Evolutionary conservation across 2,888 invertebrate species (phyloP).

Genomic region (Palloptera scutellata): DNA sequence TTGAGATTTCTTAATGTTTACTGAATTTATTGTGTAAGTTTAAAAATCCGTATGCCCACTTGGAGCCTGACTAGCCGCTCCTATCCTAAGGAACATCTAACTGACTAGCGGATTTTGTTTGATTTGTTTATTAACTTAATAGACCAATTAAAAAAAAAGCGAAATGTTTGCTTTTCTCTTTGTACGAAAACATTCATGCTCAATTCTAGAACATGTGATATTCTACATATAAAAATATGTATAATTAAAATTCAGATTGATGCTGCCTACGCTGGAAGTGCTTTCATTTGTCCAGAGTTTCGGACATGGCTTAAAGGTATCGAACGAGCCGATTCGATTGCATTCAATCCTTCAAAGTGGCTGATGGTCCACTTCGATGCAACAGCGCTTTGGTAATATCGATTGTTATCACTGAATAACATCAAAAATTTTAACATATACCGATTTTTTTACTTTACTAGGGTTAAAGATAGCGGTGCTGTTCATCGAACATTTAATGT

Average conservation of each 20-base stretch:
- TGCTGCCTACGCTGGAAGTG: conserved; percentile 97
- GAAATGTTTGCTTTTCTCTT: no score
- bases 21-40: no score
- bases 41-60: no score
- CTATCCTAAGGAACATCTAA: no score
- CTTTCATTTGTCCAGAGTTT: conserved; percentile 95
- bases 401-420: background rate
- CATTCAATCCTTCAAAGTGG: conserved; percentile 99
- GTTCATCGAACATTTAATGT: conserved; percentile 97
- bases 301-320: conserved; percentile 89
- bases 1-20: no score
- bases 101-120: no score
- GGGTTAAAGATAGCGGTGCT: conserved; percentile 93
- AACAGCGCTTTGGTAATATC: conserved; percentile 92
- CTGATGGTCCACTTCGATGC: conserved; percentile 99
- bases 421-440: background rate
- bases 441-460: conserved; percentile 60
- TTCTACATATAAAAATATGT: no score
- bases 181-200: no score
- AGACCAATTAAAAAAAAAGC: no score
- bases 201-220: no score
- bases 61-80: no score
- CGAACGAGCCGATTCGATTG: conserved; percentile 92
- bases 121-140: no score
- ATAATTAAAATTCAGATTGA: conserved; percentile 66